Evolutionary conservation across 2,797 vertebrate genomes (phyloP).

Genomic region (Crenichthys baileyi): DNA sequence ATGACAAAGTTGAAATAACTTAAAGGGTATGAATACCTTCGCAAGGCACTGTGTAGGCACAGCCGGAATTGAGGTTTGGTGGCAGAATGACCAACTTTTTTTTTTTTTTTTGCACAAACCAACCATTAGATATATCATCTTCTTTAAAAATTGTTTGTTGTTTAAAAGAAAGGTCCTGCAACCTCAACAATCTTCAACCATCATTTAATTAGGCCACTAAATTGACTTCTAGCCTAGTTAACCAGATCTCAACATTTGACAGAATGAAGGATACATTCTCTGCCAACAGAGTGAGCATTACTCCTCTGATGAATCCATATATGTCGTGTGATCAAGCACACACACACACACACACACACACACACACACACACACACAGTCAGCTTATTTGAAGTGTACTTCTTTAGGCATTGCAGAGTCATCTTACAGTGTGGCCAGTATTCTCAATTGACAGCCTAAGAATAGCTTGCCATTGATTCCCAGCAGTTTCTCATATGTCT

Average conservation of each 20-base stretch:
- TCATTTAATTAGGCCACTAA: not conserved
- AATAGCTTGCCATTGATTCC: constrained; percentile 70
- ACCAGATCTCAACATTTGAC: not conserved
- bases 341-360: constrained; percentile 2
- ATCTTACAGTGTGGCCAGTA: constrained; percentile 56
- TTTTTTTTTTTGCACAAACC: not conserved
- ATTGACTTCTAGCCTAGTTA: not conserved
- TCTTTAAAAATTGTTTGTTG: not conserved
- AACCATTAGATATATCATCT: not conserved
- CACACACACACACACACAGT: not conserved
- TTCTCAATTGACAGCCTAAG: constrained; percentile 66
- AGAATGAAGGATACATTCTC: not conserved
- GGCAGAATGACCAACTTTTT: not conserved
- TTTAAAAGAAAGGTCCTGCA: not conserved
- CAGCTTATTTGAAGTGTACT: constrained; percentile 23
- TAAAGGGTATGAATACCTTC: not conserved
- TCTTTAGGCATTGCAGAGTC: constrained; percentile 40
- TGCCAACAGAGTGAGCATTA: constrained; percentile 1
- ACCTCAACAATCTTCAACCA: not conserved
- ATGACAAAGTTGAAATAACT: not conserved
- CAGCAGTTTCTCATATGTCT: constrained; percentile 46
- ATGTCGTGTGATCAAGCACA: constrained; percentile 8
- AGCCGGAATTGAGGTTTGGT: not conserved
- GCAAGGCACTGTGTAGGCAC: not conserved
- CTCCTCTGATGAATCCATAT: not conserved